Conservation (phyloP, 1,140 invertebrate species). For the Cyclargus thomasi region DNA sequence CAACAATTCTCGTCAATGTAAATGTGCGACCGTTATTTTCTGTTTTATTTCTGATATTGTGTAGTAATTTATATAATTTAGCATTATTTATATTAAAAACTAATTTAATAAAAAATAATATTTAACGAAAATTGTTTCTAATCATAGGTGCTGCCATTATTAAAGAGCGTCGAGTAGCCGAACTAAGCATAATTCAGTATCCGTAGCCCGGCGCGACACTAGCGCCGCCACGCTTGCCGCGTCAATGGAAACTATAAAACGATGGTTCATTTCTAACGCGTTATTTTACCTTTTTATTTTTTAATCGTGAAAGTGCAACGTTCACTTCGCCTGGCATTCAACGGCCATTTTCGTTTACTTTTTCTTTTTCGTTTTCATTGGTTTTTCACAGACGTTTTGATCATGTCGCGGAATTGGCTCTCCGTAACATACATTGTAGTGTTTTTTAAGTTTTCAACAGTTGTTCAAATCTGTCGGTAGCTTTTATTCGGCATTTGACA, state of each 20-base stretch:
- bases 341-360: constrained; percentile 64
- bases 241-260: constrained; percentile 52
- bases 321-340: constrained; percentile 70
- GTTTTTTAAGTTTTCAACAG: constrained; percentile 24
- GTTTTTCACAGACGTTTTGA: constrained; percentile 69
- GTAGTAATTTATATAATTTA: too few relatives aligned
- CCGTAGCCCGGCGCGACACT: constrained; percentile 30
- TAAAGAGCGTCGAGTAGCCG: constrained; percentile 56
- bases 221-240: constrained; percentile 39
- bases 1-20: too few relatives aligned
- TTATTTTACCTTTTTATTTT: constrained; percentile 62
- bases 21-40: too few relatives aligned
- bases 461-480: background rate
- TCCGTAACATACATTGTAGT: constrained; percentile 35
- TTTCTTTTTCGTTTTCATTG: constrained; percentile 71
- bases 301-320: constrained; percentile 72
- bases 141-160: constrained; percentile 42
- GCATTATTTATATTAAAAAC: background rate
- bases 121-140: background rate
- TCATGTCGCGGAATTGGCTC: constrained; percentile 52
- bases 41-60: too few relatives aligned
- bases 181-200: constrained; percentile 40
- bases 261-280: constrained; percentile 66
- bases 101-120: background rate
- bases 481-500: background rate